These are phyloP conservation scores for Hyla sarda DNA, from an alignment of 2,113 vertebrate species.

Conservation along the genomic window DNA sequence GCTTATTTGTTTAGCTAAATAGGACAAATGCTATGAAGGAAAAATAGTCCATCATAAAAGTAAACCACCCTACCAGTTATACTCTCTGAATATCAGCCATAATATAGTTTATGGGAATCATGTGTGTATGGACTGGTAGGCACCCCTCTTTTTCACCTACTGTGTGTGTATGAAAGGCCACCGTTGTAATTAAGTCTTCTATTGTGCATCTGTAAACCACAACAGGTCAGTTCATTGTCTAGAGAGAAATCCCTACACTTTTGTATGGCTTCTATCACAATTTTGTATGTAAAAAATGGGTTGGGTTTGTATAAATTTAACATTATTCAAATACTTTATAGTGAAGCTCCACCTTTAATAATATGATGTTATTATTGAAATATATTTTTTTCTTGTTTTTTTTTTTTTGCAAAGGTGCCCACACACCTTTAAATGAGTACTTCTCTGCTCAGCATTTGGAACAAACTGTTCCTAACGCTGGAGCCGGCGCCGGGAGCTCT, in stretches of 20 bases:
- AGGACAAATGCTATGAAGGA: not conserved
- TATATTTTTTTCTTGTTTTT: no score
- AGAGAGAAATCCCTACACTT: not conserved
- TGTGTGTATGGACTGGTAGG: not conserved
- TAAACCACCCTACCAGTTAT: no score
- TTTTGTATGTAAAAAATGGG: not conserved
- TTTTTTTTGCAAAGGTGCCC: not conserved
- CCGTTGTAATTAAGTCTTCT: not conserved
- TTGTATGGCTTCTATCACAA: not conserved
- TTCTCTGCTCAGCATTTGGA: no score
- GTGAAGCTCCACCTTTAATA: not conserved
- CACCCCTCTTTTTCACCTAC: not conserved
- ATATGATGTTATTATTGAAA: not conserved
- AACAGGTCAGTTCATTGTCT: not conserved
- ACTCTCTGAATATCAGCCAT: no score
- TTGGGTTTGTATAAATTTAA: not conserved
- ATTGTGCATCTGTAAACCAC: not conserved
- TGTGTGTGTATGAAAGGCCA: not conserved
- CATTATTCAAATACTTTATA: not conserved
- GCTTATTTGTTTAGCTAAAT: not conserved
- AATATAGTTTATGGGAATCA: not conserved
- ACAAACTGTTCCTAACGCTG: no score
- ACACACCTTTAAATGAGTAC: no score
- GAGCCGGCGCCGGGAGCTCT: no score
- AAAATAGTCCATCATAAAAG: not conserved